Percentiles rank a stretch among this genome's conserved stretches.
phyloP scores from a whole-genome alignment of 1,140 invertebrate genomes.

The Brachionus koreanus region DNA sequence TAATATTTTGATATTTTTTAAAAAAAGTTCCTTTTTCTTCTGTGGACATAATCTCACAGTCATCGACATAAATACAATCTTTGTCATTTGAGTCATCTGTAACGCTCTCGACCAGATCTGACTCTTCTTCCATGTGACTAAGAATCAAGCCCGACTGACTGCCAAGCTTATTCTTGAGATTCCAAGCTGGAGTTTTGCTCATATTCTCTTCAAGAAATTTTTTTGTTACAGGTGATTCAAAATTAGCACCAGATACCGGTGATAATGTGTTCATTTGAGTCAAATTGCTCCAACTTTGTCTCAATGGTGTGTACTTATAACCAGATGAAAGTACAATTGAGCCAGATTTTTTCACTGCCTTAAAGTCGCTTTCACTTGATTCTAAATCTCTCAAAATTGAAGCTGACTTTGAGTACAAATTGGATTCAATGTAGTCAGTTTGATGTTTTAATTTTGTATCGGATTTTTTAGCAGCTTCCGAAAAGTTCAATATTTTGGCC shows the following conservation, averaged over 20 bases:
- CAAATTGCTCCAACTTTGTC: conserved; percentile 43
- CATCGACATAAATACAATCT: conserved; percentile 37
- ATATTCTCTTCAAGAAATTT: conserved; percentile 31
- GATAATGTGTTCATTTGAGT: conserved; percentile 11
- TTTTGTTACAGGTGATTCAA: conserved; percentile 29
- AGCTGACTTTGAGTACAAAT: conserved; percentile 32
- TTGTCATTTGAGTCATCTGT: conserved; percentile 9
- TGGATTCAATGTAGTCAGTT: not conserved
- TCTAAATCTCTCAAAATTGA: not conserved
- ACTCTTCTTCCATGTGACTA: conserved; percentile 5
- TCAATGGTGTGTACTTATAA: conserved; percentile 35
- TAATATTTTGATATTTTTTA: conserved; percentile 35
- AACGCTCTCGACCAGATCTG: not conserved
- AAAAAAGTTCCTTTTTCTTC: not conserved
- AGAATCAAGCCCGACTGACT: not conserved
- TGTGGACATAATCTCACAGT: not conserved
- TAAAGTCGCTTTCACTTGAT: not conserved
- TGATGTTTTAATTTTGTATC: not conserved
- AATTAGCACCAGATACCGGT: not conserved
- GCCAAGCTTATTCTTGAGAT: not conserved
- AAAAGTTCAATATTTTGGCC: not conserved
- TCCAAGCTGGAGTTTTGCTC: not conserved
- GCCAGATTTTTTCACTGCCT: not conserved
- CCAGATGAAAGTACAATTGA: conserved; percentile 20
- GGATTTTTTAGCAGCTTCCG: not conserved